Conservation (phyloP, 2,797 vertebrate species). For the Siniperca obscura region DNA sequence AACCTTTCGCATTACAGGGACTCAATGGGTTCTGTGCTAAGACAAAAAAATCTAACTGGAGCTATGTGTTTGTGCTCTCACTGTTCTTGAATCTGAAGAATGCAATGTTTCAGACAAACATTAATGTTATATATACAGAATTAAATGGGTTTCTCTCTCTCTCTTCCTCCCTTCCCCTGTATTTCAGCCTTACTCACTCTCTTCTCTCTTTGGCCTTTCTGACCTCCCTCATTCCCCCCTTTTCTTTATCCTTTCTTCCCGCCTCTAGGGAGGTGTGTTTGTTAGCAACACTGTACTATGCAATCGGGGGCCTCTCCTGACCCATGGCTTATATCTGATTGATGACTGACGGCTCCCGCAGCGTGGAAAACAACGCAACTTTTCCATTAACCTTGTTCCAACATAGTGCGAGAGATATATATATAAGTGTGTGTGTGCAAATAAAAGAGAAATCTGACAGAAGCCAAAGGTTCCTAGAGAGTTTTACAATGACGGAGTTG, state of each 20-base stretch:
- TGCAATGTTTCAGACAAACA: not conserved
- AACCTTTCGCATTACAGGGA: not conserved
- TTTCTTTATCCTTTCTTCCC: not conserved
- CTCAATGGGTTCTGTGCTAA: not conserved
- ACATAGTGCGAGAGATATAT: slow-evolving; percentile 2
- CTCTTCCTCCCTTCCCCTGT: not conserved
- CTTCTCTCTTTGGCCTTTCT: not conserved
- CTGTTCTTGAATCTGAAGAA: not conserved
- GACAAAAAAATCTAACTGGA: not conserved
- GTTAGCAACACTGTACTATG: slow-evolving; percentile 33
- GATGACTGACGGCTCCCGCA: slow-evolving; percentile 56
- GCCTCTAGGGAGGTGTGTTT: slow-evolving; percentile 55
- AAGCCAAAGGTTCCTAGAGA: slow-evolving; percentile 35
- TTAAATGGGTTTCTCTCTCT: slow-evolving; percentile 4
- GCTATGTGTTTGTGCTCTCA: not conserved
- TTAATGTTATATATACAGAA: not conserved
- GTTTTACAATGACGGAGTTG: slow-evolving; percentile 30
- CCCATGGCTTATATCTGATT: slow-evolving; percentile 64
- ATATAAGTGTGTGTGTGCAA: slow-evolving; percentile 10
- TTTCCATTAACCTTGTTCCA: slow-evolving; percentile 77
- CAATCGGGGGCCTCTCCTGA: slow-evolving; percentile 62
- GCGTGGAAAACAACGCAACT: slow-evolving; percentile 48
- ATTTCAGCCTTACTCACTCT: not conserved
- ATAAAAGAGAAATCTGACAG: slow-evolving; percentile 29
- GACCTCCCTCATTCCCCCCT: not conserved